Conservation (phyloP, 2,797 vertebrate genomes). For the Anniella stebbinsi region DNA sequence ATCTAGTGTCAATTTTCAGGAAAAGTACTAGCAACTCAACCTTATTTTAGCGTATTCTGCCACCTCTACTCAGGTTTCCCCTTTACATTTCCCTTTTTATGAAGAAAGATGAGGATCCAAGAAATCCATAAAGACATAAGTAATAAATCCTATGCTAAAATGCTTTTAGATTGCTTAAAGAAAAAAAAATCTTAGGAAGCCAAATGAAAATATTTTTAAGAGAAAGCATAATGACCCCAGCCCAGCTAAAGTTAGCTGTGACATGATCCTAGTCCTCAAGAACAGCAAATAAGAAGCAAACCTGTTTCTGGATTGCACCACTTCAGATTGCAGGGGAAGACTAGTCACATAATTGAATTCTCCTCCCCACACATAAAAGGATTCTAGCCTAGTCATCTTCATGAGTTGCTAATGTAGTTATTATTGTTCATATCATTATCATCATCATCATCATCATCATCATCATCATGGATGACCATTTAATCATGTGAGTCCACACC, state of each 20-base stretch:
- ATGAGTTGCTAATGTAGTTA: not conserved
- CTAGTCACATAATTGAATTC: not conserved
- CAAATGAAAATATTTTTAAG: not conserved
- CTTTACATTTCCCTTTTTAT: slow-evolving; percentile 51
- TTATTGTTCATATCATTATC: not conserved
- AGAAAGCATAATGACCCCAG: slow-evolving; percentile 6
- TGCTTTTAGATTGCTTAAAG: slow-evolving; percentile 53
- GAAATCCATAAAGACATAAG: slow-evolving; percentile 61
- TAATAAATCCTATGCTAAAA: slow-evolving; percentile 65
- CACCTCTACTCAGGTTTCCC: slow-evolving; percentile 58
- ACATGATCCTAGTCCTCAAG: not conserved
- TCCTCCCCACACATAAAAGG: not conserved
- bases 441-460: not conserved
- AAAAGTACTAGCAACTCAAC: slow-evolving; percentile 53
- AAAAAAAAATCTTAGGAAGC: not conserved
- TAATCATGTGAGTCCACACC: not conserved
- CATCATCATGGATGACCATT: too few species aligned
- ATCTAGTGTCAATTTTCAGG: slow-evolving; percentile 67
- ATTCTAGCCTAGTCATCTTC: not conserved
- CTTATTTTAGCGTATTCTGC: slow-evolving; percentile 62
- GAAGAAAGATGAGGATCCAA: slow-evolving; percentile 67
- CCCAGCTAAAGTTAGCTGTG: not conserved
- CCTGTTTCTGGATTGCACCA: not conserved
- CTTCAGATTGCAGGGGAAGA: not conserved
- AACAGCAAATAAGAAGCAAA: not conserved